These are phyloP conservation scores for Chrysocyon brachyurus DNA, from an alignment of 2,797 vertebrate genomes.

Conservation along the genomic window DNA sequence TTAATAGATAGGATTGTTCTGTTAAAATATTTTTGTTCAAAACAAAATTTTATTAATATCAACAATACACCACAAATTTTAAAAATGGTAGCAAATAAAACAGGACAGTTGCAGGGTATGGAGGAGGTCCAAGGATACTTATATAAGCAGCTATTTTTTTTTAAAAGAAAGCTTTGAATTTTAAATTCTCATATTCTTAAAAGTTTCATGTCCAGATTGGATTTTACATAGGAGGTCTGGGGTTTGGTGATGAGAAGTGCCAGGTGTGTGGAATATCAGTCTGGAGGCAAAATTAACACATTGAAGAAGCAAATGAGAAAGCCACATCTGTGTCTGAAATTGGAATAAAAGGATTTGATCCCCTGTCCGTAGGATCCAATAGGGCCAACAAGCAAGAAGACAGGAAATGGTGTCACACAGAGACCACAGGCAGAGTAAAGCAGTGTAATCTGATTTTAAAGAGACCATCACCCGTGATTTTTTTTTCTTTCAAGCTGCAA, in stretches of 20 bases:
- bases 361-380: not conserved
- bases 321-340: slow-evolving; percentile 20
- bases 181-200: not conserved
- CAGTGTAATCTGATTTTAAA: not conserved
- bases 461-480: not conserved
- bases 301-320: not conserved
- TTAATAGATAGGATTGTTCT: not conserved
- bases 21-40: not conserved
- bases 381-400: not conserved
- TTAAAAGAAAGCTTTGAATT: not conserved
- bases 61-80: not conserved
- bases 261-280: not conserved
- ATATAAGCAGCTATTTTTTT: not conserved
- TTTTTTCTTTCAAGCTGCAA: not conserved
- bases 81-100: not conserved
- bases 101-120: not conserved
- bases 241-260: not conserved
- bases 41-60: not conserved
- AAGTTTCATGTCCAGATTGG: not conserved
- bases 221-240: not conserved
- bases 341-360: not conserved
- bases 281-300: not conserved
- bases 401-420: not conserved
- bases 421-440: not conserved
- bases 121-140: not conserved